Base-by-base conservation (phyloP, 2,797 vertebrate species). In the Darevskia nairensis region DNA sequence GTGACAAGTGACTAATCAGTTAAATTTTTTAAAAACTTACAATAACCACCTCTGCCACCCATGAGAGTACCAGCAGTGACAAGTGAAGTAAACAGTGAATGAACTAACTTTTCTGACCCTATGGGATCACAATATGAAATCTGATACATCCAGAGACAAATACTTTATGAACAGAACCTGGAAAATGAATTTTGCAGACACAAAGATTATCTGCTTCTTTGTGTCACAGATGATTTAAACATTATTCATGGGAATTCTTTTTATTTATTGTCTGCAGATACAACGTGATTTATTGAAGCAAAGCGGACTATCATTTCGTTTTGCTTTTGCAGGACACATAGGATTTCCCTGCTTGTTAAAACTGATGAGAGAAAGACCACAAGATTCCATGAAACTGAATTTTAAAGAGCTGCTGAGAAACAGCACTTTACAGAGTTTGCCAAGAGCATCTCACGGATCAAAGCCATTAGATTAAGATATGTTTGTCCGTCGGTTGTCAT, bases 401-500 rank as follows among this genome's bases (percentile, higher is more conserved):
- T 80, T 92, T 88, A 81, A 75, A 41, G 90, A 92, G n/a, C 59
- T 82, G 25, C 27, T 69, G 81, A 85, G 71, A 41, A 64, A 64
- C 19, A 23, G 6, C 25, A 44, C 32, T 17, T 80, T 59, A 55
- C 91, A 93, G 89, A 64, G 21, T 23, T 90, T 94, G 59, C 50
- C 55, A 84, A 84, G 86, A 85, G 75, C 84, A 1, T 21, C 13
- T 1, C 41, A n/a, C 88, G 80, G 13, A 89, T 88, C 27, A 76
- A 69, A 90, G 55, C 69, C 89, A 84, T 82, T 91, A 91, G 71
- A 71, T 78, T 91, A 79, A 90, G 4, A 81, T 32, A 78, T 68
- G 29, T 91, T 92, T 92, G 59, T 92, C 86, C 82, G 21, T 25
- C 88, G 89, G 84, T 84, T 93, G 89, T 82, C 81, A 29, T 46